Percentiles rank a stretch among this genome's conserved stretches.
Evolutionary conservation across 2,888 invertebrate species (phyloP).

Genomic region (Gibbula magus): DNA sequence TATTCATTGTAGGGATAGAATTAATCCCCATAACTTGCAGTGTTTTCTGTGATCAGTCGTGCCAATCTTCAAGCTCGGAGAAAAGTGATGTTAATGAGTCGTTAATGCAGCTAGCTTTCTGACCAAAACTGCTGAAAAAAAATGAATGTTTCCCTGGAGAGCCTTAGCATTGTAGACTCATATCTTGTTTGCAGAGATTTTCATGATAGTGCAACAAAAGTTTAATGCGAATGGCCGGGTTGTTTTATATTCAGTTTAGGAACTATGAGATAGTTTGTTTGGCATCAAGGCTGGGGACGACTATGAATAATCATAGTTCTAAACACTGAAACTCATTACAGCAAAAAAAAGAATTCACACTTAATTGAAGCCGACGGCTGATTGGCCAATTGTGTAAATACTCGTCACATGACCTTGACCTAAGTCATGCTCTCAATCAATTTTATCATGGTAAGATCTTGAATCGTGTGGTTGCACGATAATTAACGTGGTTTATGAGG

Average conservation of each 20-base stretch:
- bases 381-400: constrained; percentile 13
- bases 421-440: not conserved
- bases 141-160: not conserved
- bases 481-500: not conserved
- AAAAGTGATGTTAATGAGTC: not conserved
- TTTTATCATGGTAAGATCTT: constrained; percentile 8
- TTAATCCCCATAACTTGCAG: constrained; percentile 5
- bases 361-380: not conserved
- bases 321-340: not conserved
- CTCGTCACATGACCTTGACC: not conserved
- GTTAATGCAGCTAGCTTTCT: not conserved
- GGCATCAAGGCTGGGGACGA: not conserved
- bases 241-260: constrained; percentile 15
- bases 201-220: not conserved
- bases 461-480: not conserved
- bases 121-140: not conserved
- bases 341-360: not conserved
- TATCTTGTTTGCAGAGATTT: constrained; percentile 1
- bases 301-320: not conserved
- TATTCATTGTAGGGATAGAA: constrained; percentile 24
- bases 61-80: not conserved
- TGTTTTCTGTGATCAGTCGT: not conserved
- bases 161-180: not conserved
- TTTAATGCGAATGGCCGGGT: not conserved
- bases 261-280: not conserved